Evolutionary conservation across 2,797 vertebrate species (phyloP), one percentile per base, ranked within the genome.

Genomic region (Triplophysa yarkandensis): DNA sequence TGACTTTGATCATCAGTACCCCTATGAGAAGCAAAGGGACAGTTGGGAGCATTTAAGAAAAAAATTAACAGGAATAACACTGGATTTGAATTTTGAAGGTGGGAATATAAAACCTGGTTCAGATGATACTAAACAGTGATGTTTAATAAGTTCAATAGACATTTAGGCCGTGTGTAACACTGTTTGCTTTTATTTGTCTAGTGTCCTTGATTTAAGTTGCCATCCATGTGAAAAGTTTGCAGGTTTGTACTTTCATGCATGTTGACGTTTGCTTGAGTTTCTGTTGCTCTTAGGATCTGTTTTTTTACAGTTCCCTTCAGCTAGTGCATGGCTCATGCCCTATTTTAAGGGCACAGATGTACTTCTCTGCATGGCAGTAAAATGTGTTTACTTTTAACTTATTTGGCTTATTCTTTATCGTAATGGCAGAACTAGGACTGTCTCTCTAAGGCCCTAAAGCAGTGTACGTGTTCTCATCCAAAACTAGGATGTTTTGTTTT

Each of bases 321-420:
- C 34, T 68, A 63, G 50, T 70, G 43, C 44, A 10, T 34, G 65
- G 63, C 67, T 55, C 39, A 57, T 71, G 54, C 17, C 58, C 58
- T 73, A 76, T 77, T 69, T 71, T 68, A 74, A 71, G 27, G 66
- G 58, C 73, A 73, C 9, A 13, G n/a, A 32, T 60, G 71, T 27
- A 46, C 13, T 39, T 52, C 25, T 36, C 6, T 63, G 14, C 43
- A 54, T 48, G 57, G 70, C 30, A 67, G 32, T 68, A 61, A 48
- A 62, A 28, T 4, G 39, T 54, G 62, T 71, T 72, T 50, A 23
- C 8, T 60, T 43, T 61, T 21, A 8, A 65, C 64, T 63, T 43
- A 48, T 79, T 70, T 66, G 7, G 30, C 54, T 36, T 65, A 23
- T 73, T 68, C 27, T 73, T 43, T 69, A 9, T 44, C 52, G 0